These are phyloP conservation scores for Notospermus geniculatus DNA, from an alignment of 1,140 invertebrate species.

Conservation along the genomic window DNA sequence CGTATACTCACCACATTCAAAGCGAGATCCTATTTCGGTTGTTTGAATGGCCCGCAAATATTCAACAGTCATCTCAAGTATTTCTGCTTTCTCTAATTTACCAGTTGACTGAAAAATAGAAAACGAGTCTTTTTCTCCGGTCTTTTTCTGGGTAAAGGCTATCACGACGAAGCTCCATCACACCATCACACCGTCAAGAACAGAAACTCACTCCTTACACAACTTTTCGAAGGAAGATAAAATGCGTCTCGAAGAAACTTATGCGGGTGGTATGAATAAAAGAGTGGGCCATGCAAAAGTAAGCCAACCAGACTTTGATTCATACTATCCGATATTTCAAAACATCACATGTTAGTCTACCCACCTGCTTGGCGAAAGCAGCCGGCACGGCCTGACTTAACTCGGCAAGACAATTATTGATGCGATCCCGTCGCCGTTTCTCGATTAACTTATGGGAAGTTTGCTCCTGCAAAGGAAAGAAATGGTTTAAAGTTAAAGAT, in stretches of 20 bases:
- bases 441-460: constrained; percentile 68
- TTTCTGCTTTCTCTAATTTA: constrained; percentile 95
- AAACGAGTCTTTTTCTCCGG: too few relatives aligned
- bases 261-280: too few relatives aligned
- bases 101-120: constrained; percentile 66
- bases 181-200: too few relatives aligned
- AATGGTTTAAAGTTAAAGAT: constrained; percentile 9
- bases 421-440: constrained; percentile 78
- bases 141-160: too few relatives aligned
- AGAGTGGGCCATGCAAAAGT: too few relatives aligned
- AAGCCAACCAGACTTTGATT: too few relatives aligned
- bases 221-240: too few relatives aligned
- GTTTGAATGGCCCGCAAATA: constrained; percentile 58
- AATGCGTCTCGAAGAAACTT: too few relatives aligned
- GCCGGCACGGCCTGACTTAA: constrained; percentile 53
- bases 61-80: constrained; percentile 94
- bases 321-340: too few relatives aligned
- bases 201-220: too few relatives aligned
- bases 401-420: constrained; percentile 85
- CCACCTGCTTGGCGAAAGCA: constrained; percentile 37
- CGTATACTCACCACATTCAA: constrained; percentile 27
- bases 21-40: constrained; percentile 32
- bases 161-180: too few relatives aligned
- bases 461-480: constrained; percentile 23
- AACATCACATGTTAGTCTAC: too few relatives aligned